phyloP scores from a whole-genome alignment of 53 echinoderm and acorn worm species.

The Hippasteria phrygiana region DNA sequence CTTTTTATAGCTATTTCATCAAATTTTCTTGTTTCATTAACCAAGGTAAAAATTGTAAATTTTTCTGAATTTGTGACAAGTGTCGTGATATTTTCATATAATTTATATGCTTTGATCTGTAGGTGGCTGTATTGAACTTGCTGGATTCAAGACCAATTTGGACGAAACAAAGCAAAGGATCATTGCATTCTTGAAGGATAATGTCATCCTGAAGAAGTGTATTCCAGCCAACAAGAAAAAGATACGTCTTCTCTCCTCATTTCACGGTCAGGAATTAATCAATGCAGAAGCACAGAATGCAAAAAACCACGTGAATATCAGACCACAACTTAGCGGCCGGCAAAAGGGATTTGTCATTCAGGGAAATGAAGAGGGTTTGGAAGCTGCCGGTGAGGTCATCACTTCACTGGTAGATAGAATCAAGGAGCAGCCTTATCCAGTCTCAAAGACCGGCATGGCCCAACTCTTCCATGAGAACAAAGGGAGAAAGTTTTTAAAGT shows the following conservation, averaged over 20 bases:
- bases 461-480: slow-evolving; percentile 53
- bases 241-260: slow-evolving; percentile 16
- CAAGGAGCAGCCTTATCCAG: slow-evolving; percentile 57
- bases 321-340: slow-evolving; percentile 18
- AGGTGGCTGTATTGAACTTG: slow-evolving; percentile 10
- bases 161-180: slow-evolving; percentile 19
- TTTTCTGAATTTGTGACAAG: too few species aligned
- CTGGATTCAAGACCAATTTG: slow-evolving; percentile 55
- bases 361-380: slow-evolving; percentile 53
- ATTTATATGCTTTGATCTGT: too few species aligned
- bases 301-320: slow-evolving; percentile 16
- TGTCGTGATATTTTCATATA: too few species aligned
- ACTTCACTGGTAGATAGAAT: neutral
- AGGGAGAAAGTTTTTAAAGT: slow-evolving; percentile 54
- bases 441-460: slow-evolving; percentile 71
- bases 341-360: slow-evolving; percentile 32
- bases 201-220: slow-evolving; percentile 40
- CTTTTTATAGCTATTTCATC: too few species aligned
- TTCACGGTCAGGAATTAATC: slow-evolving; percentile 23
- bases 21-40: too few species aligned
- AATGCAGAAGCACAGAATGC: neutral
- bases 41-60: too few species aligned
- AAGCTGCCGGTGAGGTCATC: neutral
- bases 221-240: slow-evolving; percentile 33
- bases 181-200: slow-evolving; percentile 38